Base-by-base conservation (phyloP, 2,888 invertebrate species). In the Stomorhina lunata region DNA sequence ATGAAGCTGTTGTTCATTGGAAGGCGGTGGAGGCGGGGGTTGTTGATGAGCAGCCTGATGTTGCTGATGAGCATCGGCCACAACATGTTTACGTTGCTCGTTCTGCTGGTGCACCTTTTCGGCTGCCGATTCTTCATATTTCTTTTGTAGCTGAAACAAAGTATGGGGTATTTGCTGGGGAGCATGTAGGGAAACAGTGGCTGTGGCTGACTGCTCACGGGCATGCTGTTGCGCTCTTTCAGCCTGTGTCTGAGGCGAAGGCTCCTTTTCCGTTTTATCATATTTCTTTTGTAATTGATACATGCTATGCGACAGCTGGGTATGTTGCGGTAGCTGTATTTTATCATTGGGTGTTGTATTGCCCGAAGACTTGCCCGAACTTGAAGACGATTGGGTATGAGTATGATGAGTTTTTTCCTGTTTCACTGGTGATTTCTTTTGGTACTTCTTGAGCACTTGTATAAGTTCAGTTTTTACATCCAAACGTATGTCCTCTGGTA, bases 51-150 rank as follows among this genome's bases (percentile, higher is more conserved):
- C 78, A 65, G 82, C 78, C 79, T n/a, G n/a, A n/a, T 85, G 86
- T 65, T 90, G 90, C 59, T 90, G 90, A 59, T 88, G 89, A 66
- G 89, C 89, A 0, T 87, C 85, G 3, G 88, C 86, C 57, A 90
- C 89, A 12, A 88, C 88, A 80, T 89, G 90, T 43, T 90, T 90
- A 6, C 89, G 89, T 71, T 89, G 90, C 43, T 90, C 89, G 61
- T 88, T 89, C 45, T 89, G 90, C 53, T 89, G 89, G 66, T 90
- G 90, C n/a, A 87, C 90, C 72, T 90, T 90, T 37, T 90, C 90
- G 55, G 85, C 87, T 10, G 69, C 71, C 6, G 84, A 84, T 27
- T 87, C 87, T n/a, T 85, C 87, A 65, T 87, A 87, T 9, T 87
- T 87, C 79, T 87, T 87, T 69, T 87, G 90, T 75, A 90, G 77